Evolutionary conservation across 2,797 vertebrate species (phyloP).

Genomic region (Artibeus jamaicensis): DNA sequence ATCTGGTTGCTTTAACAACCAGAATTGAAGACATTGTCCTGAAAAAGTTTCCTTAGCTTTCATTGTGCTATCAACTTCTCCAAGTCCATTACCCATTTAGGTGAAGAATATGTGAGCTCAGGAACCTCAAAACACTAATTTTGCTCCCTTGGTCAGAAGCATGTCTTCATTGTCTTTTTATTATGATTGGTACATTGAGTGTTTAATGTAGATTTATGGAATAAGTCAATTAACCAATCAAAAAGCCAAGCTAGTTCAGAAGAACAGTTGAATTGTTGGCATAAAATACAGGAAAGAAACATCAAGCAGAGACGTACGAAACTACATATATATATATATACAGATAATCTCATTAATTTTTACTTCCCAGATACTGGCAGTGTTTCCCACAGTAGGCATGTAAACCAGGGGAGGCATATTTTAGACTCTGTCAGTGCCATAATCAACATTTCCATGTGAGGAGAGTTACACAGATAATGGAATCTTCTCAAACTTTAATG

Average conservation of each 20-base stretch:
- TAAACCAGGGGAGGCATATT: background rate
- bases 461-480: background rate
- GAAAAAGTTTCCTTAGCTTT: background rate
- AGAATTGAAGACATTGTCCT: background rate
- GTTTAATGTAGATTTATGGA: background rate
- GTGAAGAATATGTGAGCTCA: background rate
- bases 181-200: background rate
- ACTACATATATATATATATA: background rate
- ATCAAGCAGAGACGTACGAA: background rate
- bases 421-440: background rate
- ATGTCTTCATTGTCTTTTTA: background rate
- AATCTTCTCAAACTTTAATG: background rate
- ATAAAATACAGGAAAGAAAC: background rate
- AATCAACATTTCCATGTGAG: background rate
- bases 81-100: background rate
- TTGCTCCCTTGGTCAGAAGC: background rate
- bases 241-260: background rate
- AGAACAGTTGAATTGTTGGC: background rate
- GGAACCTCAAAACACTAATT: background rate
- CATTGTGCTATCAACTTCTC: background rate
- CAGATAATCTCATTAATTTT: background rate
- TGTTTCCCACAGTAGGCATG: background rate
- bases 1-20: background rate
- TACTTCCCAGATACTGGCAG: background rate
- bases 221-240: background rate